These are phyloP conservation scores for Mesoclemmys tuberculata DNA, from an alignment of 2,113 vertebrate genomes.

Conservation along the genomic window DNA sequence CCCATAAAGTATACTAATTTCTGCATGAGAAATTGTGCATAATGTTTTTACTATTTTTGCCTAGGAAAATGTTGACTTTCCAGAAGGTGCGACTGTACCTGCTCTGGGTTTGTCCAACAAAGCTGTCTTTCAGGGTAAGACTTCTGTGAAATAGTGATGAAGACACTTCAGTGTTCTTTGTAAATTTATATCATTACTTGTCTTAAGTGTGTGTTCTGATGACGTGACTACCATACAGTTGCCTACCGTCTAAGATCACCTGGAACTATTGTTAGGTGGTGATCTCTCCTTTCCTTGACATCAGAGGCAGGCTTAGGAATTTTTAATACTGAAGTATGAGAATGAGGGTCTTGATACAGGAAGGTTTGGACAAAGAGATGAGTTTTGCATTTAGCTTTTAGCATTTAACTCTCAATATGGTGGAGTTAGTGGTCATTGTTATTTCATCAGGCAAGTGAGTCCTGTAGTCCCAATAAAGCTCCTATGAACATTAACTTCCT, in stretches of 20 bases:
- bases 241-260: neutral
- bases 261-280: neutral
- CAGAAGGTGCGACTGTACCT: slow-evolving; percentile 96
- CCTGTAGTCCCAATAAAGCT: too few species aligned
- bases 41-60: neutral
- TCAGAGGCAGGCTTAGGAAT: neutral
- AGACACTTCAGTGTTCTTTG: neutral
- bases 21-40: neutral
- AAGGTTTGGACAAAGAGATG: neutral
- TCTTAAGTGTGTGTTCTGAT: neutral
- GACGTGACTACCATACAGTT: neutral
- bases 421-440: too few species aligned
- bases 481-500: too few species aligned
- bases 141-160: neutral
- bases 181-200: neutral
- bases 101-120: slow-evolving; percentile 98
- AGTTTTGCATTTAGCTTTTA: too few species aligned
- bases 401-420: too few species aligned
- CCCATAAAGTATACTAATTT: neutral
- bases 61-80: slow-evolving; percentile 83
- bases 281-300: neutral
- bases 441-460: too few species aligned
- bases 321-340: neutral
- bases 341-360: neutral
- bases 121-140: slow-evolving; percentile 94